Evolutionary conservation across 2,113 vertebrate species (phyloP), one percentile per base, ranked within the genome.

Genomic region (Dromiciops gliroides): DNA sequence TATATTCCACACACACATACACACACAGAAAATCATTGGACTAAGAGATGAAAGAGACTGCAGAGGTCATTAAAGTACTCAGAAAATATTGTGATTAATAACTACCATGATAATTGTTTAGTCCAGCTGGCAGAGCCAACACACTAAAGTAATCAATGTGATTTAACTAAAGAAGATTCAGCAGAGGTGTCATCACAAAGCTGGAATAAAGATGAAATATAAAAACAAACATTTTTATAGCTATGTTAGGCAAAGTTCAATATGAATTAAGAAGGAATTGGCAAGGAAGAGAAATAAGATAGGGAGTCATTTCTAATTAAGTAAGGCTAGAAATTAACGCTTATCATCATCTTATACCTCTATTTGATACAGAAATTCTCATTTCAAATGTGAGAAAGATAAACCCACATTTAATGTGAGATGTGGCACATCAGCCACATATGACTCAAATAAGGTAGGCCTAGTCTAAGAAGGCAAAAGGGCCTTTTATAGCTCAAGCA

Each of bases 391-490:
- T 28, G 67, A 51, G 47, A 31, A 60, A 53, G 22, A 48, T 16
- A 67, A 1, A 67, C 31, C 60, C 12, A 67, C 31, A 67, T 67
- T 37, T 67, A 67, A 67, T 1, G 4, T 37, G 60, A 67, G 31
- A 67, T 16, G 60, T 67, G 3, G 28, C 60, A 67, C 11, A 37
- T 14, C 31, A 37, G 60, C 11, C 60, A 37, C 37, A 31, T 12
- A 67, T 67, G 31, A 67, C 60, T 67, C 60, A 67, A 60, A 31
- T 92, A 48, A 48, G 49, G n/a, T n/a, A 88, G 31, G 3, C 48
- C 88, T 92, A 50, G 8, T 94, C 10, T 93, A 51, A 95, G 12
- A 67, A 94, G 1, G 48, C 50, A 92, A 53, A 28, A 44, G 94
- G 89, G 83, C 3, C 93, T 47, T 92, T 1, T 3, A 22, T 47